These are phyloP conservation scores for Parnassius mnemosyne DNA, from an alignment of 2,888 invertebrate genomes.

Conservation along the genomic window DNA sequence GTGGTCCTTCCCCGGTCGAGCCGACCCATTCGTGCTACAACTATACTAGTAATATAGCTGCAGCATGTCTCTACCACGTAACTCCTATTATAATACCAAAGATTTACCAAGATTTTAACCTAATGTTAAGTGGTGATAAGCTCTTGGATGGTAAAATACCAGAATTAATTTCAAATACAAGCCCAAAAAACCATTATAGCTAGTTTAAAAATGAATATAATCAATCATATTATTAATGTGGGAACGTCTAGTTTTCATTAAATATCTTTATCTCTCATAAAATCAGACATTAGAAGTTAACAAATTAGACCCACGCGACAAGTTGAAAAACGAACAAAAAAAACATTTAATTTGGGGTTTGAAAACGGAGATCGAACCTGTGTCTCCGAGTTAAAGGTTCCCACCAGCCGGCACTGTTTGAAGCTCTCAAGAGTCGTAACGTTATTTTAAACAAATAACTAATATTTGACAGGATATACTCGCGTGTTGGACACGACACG, in stretches of 20 bases:
- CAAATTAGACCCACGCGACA: slow-evolving; percentile 18
- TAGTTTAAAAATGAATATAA: neutral
- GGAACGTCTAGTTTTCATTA: neutral
- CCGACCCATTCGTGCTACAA: too few species aligned
- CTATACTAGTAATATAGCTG: too few species aligned
- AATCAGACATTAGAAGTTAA: slow-evolving; percentile 15
- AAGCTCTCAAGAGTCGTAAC: slow-evolving; percentile 33
- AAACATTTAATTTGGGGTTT: slow-evolving; percentile 1
- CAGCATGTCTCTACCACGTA: too few species aligned
- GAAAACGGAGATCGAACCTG: slow-evolving; percentile 15
- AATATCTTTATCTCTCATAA: slow-evolving; percentile 9
- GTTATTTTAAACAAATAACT: slow-evolving; percentile 46
- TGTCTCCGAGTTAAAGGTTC: slow-evolving; percentile 8
- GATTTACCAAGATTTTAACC: too few species aligned
- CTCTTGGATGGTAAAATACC: too few species aligned
- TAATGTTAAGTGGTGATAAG: too few species aligned
- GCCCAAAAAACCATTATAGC: neutral
- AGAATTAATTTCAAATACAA: neutral
- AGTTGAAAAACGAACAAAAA: slow-evolving; percentile 7
- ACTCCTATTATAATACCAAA: too few species aligned
- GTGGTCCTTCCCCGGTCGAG: too few species aligned
- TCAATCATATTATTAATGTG: neutral
- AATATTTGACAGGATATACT: slow-evolving; percentile 49
- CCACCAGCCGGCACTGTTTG: slow-evolving; percentile 27
- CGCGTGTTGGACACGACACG: slow-evolving; percentile 31